Conservation (phyloP, 2,797 vertebrate species). For the Sebastes oblongus region DNA sequence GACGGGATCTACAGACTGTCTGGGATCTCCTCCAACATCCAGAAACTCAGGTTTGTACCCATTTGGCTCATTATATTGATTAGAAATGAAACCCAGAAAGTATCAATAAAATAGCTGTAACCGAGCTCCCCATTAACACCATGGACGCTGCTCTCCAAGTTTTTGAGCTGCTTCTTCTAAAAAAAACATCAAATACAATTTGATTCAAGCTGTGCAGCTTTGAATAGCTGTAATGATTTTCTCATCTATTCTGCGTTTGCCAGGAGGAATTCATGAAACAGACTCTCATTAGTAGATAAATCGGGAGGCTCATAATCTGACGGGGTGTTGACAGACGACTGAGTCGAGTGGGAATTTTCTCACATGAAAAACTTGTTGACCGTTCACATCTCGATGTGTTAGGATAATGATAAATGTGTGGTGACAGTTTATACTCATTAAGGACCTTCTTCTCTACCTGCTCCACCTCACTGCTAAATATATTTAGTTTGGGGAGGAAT, state of each 20-base stretch:
- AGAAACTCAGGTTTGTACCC: slow-evolving; percentile 90
- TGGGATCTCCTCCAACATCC: slow-evolving; percentile 97
- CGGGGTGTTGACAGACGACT: slow-evolving; percentile 19
- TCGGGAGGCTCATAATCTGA: neutral
- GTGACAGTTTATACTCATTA: neutral
- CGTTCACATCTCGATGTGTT: neutral
- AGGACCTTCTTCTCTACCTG: neutral
- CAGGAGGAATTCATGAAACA: slow-evolving; percentile 25
- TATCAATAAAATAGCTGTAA: neutral
- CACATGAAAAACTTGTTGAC: slow-evolving; percentile 1
- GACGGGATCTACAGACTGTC: slow-evolving; percentile 99
- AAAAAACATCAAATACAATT: slow-evolving; percentile 19
- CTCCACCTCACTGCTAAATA: neutral
- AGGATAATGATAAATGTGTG: neutral
- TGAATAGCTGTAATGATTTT: neutral
- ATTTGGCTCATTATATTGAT: neutral
- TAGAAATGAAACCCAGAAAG: neutral
- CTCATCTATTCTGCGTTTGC: slow-evolving; percentile 26
- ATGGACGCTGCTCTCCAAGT: neutral
- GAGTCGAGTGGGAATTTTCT: neutral
- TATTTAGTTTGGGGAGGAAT: neutral
- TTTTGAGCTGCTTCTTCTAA: slow-evolving; percentile 4
- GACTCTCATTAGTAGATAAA: slow-evolving; percentile 11
- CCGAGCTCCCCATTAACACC: neutral
- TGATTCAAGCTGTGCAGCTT: slow-evolving; percentile 23